These are phyloP conservation scores for Mormyrus hasselquistii DNA, from an alignment of 2,797 vertebrate species.

Conservation along the genomic window DNA sequence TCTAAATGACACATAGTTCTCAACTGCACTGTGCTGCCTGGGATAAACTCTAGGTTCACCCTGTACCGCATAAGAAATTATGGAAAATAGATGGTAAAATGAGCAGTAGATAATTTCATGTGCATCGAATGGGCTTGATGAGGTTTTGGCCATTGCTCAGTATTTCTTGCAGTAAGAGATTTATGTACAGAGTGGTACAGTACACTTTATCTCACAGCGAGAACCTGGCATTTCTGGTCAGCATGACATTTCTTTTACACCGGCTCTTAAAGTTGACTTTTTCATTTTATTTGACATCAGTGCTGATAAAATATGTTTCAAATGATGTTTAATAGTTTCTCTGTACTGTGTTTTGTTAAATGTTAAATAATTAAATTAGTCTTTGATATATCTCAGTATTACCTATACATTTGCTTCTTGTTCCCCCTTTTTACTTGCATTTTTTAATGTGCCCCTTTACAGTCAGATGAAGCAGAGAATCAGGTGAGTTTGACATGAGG, in stretches of 20 bases:
- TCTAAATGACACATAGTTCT: background rate
- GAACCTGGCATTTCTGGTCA: background rate
- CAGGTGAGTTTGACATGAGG: conserved; percentile 43
- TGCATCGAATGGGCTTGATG: background rate
- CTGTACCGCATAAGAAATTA: background rate
- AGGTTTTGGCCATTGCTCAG: background rate
- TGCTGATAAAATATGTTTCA: background rate
- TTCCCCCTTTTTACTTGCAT: background rate
- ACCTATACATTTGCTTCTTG: background rate
- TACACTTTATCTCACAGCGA: background rate
- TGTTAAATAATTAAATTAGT: background rate
- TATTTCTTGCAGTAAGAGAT: background rate
- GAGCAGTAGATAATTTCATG: background rate
- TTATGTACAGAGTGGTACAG: background rate
- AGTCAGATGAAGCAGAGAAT: conserved; percentile 55
- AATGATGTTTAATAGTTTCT: background rate
- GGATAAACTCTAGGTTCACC: background rate
- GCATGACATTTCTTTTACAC: background rate
- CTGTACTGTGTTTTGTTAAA: background rate
- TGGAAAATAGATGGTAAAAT: background rate
- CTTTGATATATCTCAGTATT: background rate
- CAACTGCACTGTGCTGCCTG: background rate
- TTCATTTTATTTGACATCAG: background rate
- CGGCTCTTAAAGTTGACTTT: background rate
- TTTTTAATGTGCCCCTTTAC: conserved; percentile 9